A percentile compares a stretch with the other conserved stretches of the same genome.
Evolutionary conservation across 2,888 invertebrate genomes (phyloP).

Genomic region (Alloscopus bannaensis): DNA sequence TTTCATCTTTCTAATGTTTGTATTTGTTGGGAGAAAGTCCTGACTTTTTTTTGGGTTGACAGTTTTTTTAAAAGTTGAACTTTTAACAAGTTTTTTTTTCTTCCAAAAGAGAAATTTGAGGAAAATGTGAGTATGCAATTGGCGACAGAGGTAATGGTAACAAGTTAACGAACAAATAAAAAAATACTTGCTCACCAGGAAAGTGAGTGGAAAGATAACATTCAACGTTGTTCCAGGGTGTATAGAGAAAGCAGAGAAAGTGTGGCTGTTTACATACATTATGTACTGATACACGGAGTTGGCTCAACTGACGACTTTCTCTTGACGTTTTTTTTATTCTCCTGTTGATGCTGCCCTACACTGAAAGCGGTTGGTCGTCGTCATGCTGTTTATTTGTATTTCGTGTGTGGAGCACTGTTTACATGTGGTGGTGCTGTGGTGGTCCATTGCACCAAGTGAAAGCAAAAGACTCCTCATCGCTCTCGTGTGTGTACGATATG

Average conservation of each 20-base stretch:
- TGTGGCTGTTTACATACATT: background rate
- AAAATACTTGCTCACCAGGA: no score
- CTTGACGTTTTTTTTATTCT: slow-evolving; percentile 25
- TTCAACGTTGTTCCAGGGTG: no score
- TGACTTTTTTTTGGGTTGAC: slow-evolving; percentile 41
- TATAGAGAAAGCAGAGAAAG: no score
- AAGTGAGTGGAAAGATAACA: no score
- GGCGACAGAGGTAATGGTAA: slow-evolving; percentile 21
- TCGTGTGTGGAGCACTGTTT: slow-evolving; percentile 9
- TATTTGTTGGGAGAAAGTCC: slow-evolving; percentile 28
- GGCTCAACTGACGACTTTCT: slow-evolving; percentile 9
- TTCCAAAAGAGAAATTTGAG: background rate
- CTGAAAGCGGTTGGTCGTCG: slow-evolving; percentile 1
- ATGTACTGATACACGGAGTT: slow-evolving; percentile 3
- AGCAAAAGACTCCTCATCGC: no score
- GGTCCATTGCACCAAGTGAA: slow-evolving; percentile 10
- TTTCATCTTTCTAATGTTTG: slow-evolving; percentile 25
- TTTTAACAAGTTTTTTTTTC: slow-evolving; percentile 37
- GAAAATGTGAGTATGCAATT: slow-evolving; percentile 28
- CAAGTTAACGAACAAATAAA: slow-evolving; percentile 26
- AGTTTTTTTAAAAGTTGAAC: slow-evolving; percentile 45
- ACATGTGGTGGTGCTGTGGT: slow-evolving; percentile 14
- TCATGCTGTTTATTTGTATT: slow-evolving; percentile 17
- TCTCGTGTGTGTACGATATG: background rate
- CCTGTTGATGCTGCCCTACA: slow-evolving; percentile 41